Evolutionary conservation across 2,888 invertebrate genomes (phyloP), one percentile per base, ranked within the genome.

Genomic region (Rapana venosa): DNA sequence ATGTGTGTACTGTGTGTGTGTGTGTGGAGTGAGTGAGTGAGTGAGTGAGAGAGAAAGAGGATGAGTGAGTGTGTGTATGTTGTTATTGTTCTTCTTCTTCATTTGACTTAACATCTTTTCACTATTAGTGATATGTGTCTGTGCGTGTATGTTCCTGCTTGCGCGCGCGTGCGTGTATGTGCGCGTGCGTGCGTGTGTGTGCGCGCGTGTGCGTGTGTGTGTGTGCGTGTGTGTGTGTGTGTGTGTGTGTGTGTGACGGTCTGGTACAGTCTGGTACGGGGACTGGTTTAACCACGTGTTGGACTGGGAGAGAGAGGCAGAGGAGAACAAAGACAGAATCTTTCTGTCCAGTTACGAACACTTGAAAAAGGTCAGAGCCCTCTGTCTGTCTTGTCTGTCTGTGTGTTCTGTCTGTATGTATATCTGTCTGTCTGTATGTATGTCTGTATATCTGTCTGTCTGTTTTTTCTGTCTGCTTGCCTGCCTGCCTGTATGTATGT

Each of bases 271-370:
- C n/a, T 61, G 66, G 61, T 86, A 86, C 35, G 86, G 86, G 6
- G 86, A 86, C 66, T 86, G 86, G 86, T 86, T 86, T 15, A 66
- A 86, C 86, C 61, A 86, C 8, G 56, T 86, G 17, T 58, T 86
- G 32, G 86, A 86, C 22, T 86, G 86, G 86, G 86, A 86, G n/a
- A n/a, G 20, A 17, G 66, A 77, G 58, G 30, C 77, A 20, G 8
- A 36, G 22, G 81, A 36, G 30, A 22, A 83, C 4, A 36, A 36
- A 15, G 81, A 83, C 47, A 36, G 26, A 20, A 26, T 83, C 26
- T 83, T 83, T 22, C 47, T 83, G 36, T 83, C 81, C 81, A 83
- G 26, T 22, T 83, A 36, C 36, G 81, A 83, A 47, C 47, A 83
- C 2, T 36, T 83, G 47, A 36, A 81, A 83, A 83, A 1, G 81